Conservation (phyloP, 2,888 invertebrate species). For the Carcina quercana region DNA sequence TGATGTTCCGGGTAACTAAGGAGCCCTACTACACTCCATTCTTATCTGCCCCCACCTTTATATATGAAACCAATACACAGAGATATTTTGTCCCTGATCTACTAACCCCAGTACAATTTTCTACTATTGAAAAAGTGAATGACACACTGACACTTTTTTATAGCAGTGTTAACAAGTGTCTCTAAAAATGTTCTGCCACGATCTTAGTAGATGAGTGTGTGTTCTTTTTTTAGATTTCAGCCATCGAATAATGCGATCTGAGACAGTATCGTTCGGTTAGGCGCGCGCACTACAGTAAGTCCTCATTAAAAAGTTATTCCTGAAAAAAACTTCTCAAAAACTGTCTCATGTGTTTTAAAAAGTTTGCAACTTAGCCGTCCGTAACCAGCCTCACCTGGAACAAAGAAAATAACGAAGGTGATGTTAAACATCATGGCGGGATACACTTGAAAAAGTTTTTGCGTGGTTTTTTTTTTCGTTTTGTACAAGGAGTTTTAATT, state of each 20-base stretch:
- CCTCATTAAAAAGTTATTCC: conserved; percentile 25
- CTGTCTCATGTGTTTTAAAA: conserved; percentile 5
- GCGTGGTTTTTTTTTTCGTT: conserved; percentile 13
- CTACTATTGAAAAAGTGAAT: too few relatives aligned
- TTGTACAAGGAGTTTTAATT: conserved; percentile 15
- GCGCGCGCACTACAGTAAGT: conserved; percentile 69
- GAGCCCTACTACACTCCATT: too few relatives aligned
- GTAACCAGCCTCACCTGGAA: conserved; percentile 2
- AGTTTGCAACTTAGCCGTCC: too few relatives aligned
- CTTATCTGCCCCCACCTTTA: too few relatives aligned
- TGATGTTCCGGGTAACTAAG: too few relatives aligned
- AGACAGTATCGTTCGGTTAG: conserved; percentile 56
- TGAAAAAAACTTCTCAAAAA: conserved; percentile 14
- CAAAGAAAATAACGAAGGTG: background rate
- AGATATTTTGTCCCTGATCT: too few relatives aligned
- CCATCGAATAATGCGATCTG: conserved; percentile 38
- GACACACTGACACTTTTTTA: conserved; percentile 9
- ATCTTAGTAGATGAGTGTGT: conserved; percentile 50
- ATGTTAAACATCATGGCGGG: background rate
- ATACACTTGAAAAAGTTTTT: conserved; percentile 13
- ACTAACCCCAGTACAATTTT: too few relatives aligned
- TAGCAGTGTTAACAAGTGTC: conserved; percentile 1
- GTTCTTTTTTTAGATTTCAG: conserved; percentile 67
- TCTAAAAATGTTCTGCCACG: conserved; percentile 31
- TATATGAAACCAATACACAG: too few relatives aligned